phyloP scores from a whole-genome alignment of 2,888 invertebrate species.

The Scelioninae gen. 2 region DNA sequence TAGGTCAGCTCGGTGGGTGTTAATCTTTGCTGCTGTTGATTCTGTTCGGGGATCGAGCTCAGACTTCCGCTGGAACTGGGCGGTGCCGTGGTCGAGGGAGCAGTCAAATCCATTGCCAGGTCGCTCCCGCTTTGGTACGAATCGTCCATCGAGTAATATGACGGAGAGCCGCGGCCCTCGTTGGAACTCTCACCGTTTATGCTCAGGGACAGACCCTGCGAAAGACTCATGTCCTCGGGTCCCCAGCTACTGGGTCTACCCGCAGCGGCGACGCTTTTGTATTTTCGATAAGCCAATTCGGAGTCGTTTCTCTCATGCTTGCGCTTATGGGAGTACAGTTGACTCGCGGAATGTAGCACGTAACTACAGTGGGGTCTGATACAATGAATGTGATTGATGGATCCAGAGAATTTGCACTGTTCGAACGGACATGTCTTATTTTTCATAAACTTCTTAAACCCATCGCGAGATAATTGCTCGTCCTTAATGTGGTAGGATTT shows the following conservation, averaged over 20 bases:
- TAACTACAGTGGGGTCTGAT: constrained; percentile 96
- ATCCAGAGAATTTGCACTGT: constrained; percentile 93
- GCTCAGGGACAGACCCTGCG: constrained; percentile 72
- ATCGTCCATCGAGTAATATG: constrained; percentile 75
- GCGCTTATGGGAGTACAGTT: constrained; percentile 97
- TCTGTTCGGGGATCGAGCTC: constrained; percentile 58
- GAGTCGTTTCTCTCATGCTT: constrained; percentile 97
- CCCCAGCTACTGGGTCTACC: constrained; percentile 74
- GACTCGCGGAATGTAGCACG: constrained; percentile 96
- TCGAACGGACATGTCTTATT: constrained; percentile 95
- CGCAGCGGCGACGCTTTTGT: constrained; percentile 74
- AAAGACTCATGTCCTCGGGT: constrained; percentile 69
- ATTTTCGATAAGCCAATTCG: constrained; percentile 86
- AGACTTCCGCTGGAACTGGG: constrained; percentile 65
- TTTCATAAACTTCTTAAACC: constrained; percentile 99
- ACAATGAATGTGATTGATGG: constrained; percentile 99
- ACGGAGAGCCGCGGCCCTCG: constrained; percentile 77
- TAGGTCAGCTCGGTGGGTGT: constrained; percentile 72
- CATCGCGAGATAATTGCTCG: constrained; percentile 94
- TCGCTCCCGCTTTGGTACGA: constrained; percentile 74
- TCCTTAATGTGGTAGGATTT: constrained; percentile 99
- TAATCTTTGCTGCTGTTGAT: constrained; percentile 65
- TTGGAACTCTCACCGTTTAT: constrained; percentile 77
- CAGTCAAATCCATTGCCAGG: constrained; percentile 73
- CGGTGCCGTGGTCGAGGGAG: constrained; percentile 66